Evolutionary conservation across 2,113 vertebrate genomes (phyloP), one percentile per base, ranked within the genome.

Genomic region (Silurus meridionalis): DNA sequence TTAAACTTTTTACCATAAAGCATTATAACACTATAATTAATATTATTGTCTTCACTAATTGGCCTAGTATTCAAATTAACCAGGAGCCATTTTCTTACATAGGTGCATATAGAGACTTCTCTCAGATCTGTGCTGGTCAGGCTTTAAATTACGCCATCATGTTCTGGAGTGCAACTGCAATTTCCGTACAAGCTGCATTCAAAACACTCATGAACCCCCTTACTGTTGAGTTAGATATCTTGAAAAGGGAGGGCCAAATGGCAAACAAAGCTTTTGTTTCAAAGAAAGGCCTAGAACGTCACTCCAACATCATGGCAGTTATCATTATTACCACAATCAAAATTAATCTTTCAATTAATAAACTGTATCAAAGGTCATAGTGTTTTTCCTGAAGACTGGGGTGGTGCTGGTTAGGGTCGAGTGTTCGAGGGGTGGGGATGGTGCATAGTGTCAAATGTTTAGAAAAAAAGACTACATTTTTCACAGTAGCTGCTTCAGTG

Each of bases 1-100:
- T 89, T 86, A 90, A 46, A 87, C 86, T 84, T 85, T 85, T 91
- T 90, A 87, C 10, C 89, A 92, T 92, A 93, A 91, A 89, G 46
- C 53, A 91, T 80, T 87, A 85, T 21, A 91, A 61, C 19, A 58
- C 23, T 69, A 81, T 82, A 82, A 86, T 79, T 25, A 50, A 75
- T 48, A 84, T 63, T 5, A n/a, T 46, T 6, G 6, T 57, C 61
- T 48, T 67, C 48, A 19, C 25, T 57, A 57, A 25, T 57, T 80
- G 13, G 7, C 25, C 83, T 50, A n/a, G 53, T 60, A n/a, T 8
- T 84, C 69, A 61, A 84, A 72, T 75, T 57, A 75, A 25, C 81
- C n/a, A 21, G 52, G 48, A 80, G 37, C 9, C 28, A 48, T 28
- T 67, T 53, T 63, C n/a, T 37, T 25, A 14, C 37, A 13, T 80